These are phyloP conservation scores for Nebria salina DNA, from an alignment of 2,888 invertebrate genomes.

Conservation along the genomic window DNA sequence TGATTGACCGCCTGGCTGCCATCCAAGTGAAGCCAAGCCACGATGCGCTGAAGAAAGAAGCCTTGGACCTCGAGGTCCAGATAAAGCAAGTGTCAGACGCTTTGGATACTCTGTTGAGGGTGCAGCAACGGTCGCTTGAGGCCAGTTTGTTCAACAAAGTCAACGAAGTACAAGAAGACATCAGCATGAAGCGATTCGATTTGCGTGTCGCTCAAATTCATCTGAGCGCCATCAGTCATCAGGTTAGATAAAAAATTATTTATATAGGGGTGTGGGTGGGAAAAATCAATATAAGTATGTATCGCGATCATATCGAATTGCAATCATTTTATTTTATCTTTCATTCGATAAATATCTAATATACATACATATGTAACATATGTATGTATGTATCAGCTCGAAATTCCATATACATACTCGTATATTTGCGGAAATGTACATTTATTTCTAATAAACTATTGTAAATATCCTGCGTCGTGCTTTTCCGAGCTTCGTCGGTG, in stretches of 20 bases:
- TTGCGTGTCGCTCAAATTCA: conserved; percentile 91
- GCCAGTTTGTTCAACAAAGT: conserved; percentile 90
- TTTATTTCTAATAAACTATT: not conserved
- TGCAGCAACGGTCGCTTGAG: conserved; percentile 82
- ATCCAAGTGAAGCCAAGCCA: conserved; percentile 77
- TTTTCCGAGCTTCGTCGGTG: not conserved
- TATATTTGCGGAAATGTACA: not conserved
- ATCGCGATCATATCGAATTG: too few species aligned
- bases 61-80: conserved; percentile 84
- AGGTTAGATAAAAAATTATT: conserved; percentile 71
- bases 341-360: too few species aligned
- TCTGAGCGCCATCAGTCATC: conserved; percentile 87
- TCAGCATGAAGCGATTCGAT: conserved; percentile 94
- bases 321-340: too few species aligned
- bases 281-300: too few species aligned
- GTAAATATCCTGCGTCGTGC: not conserved
- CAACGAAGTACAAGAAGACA: conserved; percentile 94
- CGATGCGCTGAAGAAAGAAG: conserved; percentile 84
- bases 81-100: conserved; percentile 89
- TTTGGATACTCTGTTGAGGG: conserved; percentile 81
- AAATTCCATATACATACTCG: too few species aligned
- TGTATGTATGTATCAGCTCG: too few species aligned
- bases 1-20: conserved; percentile 80
- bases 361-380: too few species aligned
- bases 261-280: too few species aligned